These are phyloP conservation scores for Drosophila suzukii DNA, from an alignment of 1,140 invertebrate species.

Conservation along the genomic window DNA sequence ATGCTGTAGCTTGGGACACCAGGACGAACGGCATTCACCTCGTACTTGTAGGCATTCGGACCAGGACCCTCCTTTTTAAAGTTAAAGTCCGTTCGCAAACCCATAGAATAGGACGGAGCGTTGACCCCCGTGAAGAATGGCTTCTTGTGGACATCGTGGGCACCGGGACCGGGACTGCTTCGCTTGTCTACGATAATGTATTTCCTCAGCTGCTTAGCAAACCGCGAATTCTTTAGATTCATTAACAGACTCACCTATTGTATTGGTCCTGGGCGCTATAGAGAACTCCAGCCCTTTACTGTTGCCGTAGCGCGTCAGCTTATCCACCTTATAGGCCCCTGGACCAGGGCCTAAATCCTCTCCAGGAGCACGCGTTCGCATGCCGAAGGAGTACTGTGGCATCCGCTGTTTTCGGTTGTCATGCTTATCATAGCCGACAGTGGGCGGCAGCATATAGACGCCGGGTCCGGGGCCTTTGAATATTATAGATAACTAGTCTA, in stretches of 20 bases:
- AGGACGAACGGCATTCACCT: conserved; percentile 82
- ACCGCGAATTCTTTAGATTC: neutral
- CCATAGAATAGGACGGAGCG: conserved; percentile 86
- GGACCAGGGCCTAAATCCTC: conserved; percentile 64
- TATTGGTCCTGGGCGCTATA: conserved; percentile 64
- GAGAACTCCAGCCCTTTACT: conserved; percentile 68
- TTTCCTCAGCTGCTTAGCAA: neutral
- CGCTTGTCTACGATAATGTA: conserved; percentile 50
- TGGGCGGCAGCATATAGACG: conserved; percentile 86
- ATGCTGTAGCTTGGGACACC: conserved; percentile 85
- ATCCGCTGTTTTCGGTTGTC: conserved; percentile 86
- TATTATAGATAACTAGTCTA: neutral
- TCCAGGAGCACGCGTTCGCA: conserved; percentile 51
- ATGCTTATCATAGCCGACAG: conserved; percentile 86
- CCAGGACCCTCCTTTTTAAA: conserved; percentile 85
- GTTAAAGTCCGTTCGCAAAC: conserved; percentile 84
- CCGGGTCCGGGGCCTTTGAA: conserved; percentile 87
- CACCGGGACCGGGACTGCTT: conserved; percentile 86
- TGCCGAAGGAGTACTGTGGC: conserved; percentile 87
- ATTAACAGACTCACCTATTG: conserved; percentile 35
- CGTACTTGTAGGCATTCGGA: conserved; percentile 87
- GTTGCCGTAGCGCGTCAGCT: conserved; percentile 69
- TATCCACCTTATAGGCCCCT: conserved; percentile 69
- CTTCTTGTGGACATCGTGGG: conserved; percentile 85
- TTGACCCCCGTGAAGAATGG: conserved; percentile 85